Conservation (phyloP, 2,888 invertebrate genomes). For the Lymantria monacha region DNA sequence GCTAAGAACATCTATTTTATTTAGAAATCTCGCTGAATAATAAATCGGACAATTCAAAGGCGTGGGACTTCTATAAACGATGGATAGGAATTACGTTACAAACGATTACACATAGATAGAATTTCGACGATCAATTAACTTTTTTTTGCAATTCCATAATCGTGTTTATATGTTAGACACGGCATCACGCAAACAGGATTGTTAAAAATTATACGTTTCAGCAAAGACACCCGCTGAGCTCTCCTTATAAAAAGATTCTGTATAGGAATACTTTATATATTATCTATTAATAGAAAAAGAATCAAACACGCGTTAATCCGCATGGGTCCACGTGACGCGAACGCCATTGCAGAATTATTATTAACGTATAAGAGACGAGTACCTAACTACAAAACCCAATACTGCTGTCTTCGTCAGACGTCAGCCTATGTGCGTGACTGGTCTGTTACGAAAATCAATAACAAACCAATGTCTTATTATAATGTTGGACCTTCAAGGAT, state of each 20-base stretch:
- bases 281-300: conserved; percentile 68
- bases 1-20: too few species aligned
- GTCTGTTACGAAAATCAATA: conserved; percentile 56
- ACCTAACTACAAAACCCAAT: conserved; percentile 25
- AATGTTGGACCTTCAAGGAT: conserved; percentile 46
- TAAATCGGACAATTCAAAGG: too few species aligned
- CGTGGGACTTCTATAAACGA: too few species aligned
- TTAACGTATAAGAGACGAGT: conserved; percentile 19
- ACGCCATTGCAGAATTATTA: conserved; percentile 49
- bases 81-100: conserved; percentile 12
- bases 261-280: conserved; percentile 48
- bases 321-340: conserved; percentile 58
- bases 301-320: conserved; percentile 64
- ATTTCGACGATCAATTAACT: conserved; percentile 15
- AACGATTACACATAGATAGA: conserved; percentile 16
- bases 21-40: too few species aligned
- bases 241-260: conserved; percentile 51
- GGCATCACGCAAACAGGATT: conserved; percentile 19
- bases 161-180: conserved; percentile 24
- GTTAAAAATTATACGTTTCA: conserved; percentile 24
- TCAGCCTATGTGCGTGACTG: conserved; percentile 47
- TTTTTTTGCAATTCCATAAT: conserved; percentile 21
- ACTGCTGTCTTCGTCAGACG: conserved; percentile 42
- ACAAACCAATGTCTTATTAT: conserved; percentile 47
- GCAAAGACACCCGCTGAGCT: conserved; percentile 60